A percentile compares a stretch with the other conserved stretches of the same genome.
These are phyloP conservation scores for Amblyornis subalaris DNA, from an alignment of 2,113 vertebrate species.

Conservation along the genomic window DNA sequence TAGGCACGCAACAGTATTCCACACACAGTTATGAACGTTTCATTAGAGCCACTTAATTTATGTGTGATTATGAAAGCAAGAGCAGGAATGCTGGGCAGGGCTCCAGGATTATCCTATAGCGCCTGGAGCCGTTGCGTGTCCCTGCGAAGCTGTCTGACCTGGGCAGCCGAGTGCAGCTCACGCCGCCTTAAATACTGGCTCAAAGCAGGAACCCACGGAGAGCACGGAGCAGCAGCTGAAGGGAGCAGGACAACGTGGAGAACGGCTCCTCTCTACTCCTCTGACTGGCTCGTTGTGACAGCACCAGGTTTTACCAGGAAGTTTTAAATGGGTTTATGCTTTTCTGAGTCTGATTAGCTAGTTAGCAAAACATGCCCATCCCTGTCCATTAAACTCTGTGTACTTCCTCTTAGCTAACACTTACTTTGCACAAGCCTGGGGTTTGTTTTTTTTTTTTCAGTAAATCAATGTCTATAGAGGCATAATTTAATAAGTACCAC, in stretches of 20 bases:
- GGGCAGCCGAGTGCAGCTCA: background rate
- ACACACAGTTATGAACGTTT: conserved; percentile 8
- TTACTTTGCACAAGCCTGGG: conserved; percentile 6
- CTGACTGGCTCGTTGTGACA: background rate
- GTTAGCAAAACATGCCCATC: conserved; percentile 61
- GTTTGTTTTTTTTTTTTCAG: background rate
- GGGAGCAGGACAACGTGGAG: background rate
- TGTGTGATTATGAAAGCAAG: background rate
- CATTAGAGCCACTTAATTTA: conserved; percentile 36
- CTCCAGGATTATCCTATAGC: conserved; percentile 26
- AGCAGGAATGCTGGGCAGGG: conserved; percentile 10
- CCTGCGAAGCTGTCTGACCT: conserved; percentile 25
- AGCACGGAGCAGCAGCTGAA: background rate
- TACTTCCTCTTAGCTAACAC: conserved; percentile 49
- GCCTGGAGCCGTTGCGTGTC: background rate
- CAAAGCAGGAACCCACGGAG: background rate
- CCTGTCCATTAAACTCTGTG: conserved; percentile 49
- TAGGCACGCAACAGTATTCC: conserved; percentile 15
- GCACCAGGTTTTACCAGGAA: conserved; percentile 49
- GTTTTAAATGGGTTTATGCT: conserved; percentile 51
- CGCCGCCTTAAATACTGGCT: background rate
- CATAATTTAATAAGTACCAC: background rate
- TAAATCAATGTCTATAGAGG: background rate
- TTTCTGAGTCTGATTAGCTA: conserved; percentile 53
- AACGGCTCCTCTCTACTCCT: background rate